phyloP scores from a whole-genome alignment of 2,888 invertebrate genomes.

The Psylliodes chrysocephalus region DNA sequence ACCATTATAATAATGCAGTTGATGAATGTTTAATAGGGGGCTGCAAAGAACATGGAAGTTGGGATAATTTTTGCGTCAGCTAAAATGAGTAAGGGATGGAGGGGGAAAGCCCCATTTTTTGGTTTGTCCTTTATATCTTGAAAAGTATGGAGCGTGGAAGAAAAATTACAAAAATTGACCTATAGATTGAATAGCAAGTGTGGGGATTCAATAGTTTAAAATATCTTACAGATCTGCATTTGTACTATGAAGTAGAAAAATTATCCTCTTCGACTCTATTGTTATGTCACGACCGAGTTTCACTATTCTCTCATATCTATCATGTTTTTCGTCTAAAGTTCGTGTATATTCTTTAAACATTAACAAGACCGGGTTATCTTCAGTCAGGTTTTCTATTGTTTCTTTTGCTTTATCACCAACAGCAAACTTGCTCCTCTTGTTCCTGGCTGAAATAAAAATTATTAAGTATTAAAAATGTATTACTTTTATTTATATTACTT shows the following conservation, averaged over 20 bases:
- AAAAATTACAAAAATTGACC: too few relatives aligned
- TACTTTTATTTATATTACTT: too few relatives aligned
- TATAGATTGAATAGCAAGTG: too few relatives aligned
- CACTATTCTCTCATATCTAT: constrained; percentile 83
- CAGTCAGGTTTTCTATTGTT: constrained; percentile 63
- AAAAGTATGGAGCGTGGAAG: too few relatives aligned
- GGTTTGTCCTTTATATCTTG: too few relatives aligned
- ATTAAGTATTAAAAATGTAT: too few relatives aligned
- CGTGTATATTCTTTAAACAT: constrained; percentile 73
- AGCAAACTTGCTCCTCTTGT: constrained; percentile 46
- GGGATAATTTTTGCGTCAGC: too few relatives aligned
- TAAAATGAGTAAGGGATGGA: too few relatives aligned
- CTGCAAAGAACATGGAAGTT: too few relatives aligned
- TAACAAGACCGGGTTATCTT: constrained; percentile 68
- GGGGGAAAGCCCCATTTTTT: too few relatives aligned
- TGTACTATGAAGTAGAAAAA: constrained; percentile 84
- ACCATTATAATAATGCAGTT: neutral
- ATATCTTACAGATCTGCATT: constrained; percentile 64
- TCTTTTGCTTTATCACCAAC: constrained; percentile 65
- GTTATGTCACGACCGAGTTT: constrained; percentile 86
- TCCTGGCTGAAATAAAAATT: constrained; percentile 36
- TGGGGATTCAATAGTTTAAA: too few relatives aligned
- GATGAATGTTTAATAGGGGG: too few relatives aligned
- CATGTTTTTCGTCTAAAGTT: constrained; percentile 81
- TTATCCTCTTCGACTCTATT: constrained; percentile 90